phyloP scores from a whole-genome alignment of 2,888 invertebrate genomes.

The Nysson spinosus region DNA sequence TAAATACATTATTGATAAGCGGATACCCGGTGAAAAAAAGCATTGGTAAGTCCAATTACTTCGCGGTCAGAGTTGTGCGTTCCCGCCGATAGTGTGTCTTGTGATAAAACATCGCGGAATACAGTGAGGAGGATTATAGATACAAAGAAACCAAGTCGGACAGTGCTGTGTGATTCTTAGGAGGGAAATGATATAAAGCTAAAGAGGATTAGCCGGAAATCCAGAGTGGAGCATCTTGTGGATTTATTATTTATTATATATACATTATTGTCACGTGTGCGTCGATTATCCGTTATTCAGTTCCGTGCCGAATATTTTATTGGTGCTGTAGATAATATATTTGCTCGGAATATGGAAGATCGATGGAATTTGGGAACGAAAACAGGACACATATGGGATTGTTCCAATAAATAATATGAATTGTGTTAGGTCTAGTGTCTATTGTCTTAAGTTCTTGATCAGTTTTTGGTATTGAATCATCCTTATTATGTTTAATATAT shows the following conservation, averaged over 20 bases:
- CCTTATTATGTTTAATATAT: too few species aligned
- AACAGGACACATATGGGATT: too few species aligned
- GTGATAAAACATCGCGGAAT: slow-evolving; percentile 42
- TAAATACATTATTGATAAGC: background rate
- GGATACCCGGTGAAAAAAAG: slow-evolving; percentile 26
- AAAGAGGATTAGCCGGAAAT: slow-evolving; percentile 37
- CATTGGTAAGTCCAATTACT: slow-evolving; percentile 48
- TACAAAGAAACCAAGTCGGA: slow-evolving; percentile 6
- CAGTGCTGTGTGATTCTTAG: slow-evolving; percentile 55
- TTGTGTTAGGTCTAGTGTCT: too few species aligned
- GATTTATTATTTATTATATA: slow-evolving; percentile 26
- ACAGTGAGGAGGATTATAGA: slow-evolving; percentile 33
- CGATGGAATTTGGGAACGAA: too few species aligned
- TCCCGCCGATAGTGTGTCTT: slow-evolving; percentile 42
- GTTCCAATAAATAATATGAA: too few species aligned
- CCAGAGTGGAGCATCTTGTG: slow-evolving; percentile 18
- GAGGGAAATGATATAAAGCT: too few species aligned
- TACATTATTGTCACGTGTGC: too few species aligned
- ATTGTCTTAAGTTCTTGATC: too few species aligned
- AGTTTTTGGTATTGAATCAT: too few species aligned
- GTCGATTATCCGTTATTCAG: background rate
- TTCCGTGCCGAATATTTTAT: too few species aligned
- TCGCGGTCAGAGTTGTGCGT: slow-evolving; percentile 14
- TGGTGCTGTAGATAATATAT: too few species aligned
- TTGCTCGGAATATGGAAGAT: too few species aligned